A percentile compares a stretch with the other conserved stretches of the same genome.
Evolutionary conservation across 2,113 vertebrate species (phyloP).

Genomic region (Percopsis transmontana): DNA sequence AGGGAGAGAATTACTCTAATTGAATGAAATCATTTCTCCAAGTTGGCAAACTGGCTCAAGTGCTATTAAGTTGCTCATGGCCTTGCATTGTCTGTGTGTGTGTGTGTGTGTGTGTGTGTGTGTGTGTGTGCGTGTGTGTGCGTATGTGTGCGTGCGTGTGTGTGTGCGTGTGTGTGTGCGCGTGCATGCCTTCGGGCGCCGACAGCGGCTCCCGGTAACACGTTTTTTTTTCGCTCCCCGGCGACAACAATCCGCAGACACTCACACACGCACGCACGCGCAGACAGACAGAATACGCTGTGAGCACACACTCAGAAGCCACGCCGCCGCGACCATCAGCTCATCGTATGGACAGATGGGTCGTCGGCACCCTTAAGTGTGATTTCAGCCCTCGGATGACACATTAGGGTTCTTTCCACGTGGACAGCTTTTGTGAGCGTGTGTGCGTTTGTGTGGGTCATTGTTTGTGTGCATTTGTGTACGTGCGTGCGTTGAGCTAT

Average conservation of each 20-base stretch:
- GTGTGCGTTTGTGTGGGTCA: neutral
- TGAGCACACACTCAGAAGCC: slow-evolving; percentile 14
- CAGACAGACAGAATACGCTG: neutral
- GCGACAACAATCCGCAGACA: neutral
- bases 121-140: neutral
- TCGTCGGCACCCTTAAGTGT: slow-evolving; percentile 72
- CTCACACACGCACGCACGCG: neutral
- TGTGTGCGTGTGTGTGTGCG: neutral
- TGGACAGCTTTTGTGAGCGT: slow-evolving; percentile 28
- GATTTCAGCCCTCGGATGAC: slow-evolving; percentile 60
- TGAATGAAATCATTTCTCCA: slow-evolving; percentile 75
- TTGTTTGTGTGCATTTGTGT: neutral
- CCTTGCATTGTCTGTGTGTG: neutral
- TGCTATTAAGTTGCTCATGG: slow-evolving; percentile 71
- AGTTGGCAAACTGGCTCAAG: slow-evolving; percentile 74
- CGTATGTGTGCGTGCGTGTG: slow-evolving; percentile 2
- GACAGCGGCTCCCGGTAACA: neutral
- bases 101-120: slow-evolving; percentile 8
- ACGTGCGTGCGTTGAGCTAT: neutral
- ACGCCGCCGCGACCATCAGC: slow-evolving; percentile 47
- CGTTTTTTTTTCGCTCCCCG: too few species aligned
- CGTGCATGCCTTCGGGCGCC: neutral
- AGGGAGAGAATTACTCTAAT: slow-evolving; percentile 64
- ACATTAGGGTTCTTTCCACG: slow-evolving; percentile 53
- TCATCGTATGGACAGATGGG: slow-evolving; percentile 74